phyloP scores from a whole-genome alignment of 2,888 invertebrate species.

The Drosophila melanosoma region DNA sequence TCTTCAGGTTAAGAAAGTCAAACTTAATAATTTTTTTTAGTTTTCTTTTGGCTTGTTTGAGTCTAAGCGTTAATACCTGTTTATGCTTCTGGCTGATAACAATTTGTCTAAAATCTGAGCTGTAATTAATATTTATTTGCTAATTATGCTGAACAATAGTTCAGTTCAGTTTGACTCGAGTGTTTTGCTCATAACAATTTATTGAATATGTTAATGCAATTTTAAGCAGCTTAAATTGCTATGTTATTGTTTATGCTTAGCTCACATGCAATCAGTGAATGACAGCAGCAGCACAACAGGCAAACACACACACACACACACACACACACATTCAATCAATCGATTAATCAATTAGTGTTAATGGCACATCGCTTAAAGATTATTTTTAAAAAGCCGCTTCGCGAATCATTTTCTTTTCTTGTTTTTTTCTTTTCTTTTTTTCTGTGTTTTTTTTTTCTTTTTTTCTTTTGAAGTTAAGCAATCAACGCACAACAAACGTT shows the following conservation, averaged over 20 bases:
- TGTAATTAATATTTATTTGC: slow-evolving; percentile 12
- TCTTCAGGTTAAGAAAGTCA: slow-evolving; percentile 78
- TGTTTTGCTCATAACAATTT: neutral
- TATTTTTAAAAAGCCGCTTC: slow-evolving; percentile 17
- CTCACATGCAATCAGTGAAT: slow-evolving; percentile 29
- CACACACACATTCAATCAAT: slow-evolving; percentile 26
- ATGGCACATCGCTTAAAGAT: slow-evolving; percentile 42
- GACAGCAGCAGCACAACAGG: slow-evolving; percentile 2
- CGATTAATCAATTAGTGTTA: slow-evolving; percentile 51
- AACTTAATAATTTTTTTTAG: slow-evolving; percentile 40
- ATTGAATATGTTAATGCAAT: slow-evolving; percentile 26
- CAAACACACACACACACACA: slow-evolving; percentile 1
- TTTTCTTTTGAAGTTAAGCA: slow-evolving; percentile 24
- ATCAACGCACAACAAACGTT: slow-evolving; percentile 53
- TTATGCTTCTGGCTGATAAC: slow-evolving; percentile 40
- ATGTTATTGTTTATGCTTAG: slow-evolving; percentile 29
- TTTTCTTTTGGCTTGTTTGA: slow-evolving; percentile 13
- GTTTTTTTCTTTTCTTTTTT: slow-evolving; percentile 5
- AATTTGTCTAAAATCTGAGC: slow-evolving; percentile 25
- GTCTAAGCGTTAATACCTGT: slow-evolving; percentile 27
- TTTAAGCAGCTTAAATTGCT: slow-evolving; percentile 23
- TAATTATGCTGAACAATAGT: slow-evolving; percentile 18
- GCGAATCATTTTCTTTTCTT: slow-evolving; percentile 32
- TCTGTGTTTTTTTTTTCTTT: slow-evolving; percentile 6
- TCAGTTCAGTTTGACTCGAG: slow-evolving; percentile 1